Base-by-base conservation (phyloP, 2,888 invertebrate genomes). In the Dasypogon diadema region DNA sequence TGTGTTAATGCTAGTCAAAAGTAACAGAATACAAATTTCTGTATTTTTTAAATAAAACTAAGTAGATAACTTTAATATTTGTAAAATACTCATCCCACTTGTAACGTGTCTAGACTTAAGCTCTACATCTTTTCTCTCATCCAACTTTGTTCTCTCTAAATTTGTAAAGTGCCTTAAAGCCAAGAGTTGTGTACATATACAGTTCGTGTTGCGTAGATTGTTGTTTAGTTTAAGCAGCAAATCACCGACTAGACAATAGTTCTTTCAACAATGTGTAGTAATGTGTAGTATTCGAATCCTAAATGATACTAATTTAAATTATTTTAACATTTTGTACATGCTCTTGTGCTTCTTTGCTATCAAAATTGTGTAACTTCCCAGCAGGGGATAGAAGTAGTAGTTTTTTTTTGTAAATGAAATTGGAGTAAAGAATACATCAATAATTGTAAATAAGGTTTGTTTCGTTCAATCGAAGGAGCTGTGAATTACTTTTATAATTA, bases 1-100 rank as follows among this genome's bases (percentile, higher is more conserved):
- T 65, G 65, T 65, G 65, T 65, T 24, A 24, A 65, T 46, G 26
- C 65, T 65, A 65, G 65, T 65, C 65, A 65, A 18, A 46, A 65
- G 48, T 46, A 37, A 21, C 48, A 46, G 30, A 16, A 65, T 21
- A 22, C 16, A 22, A 65, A 46, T 14, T 16, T 5, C 48, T 60
- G 60, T 37, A 42, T 60, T 42, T n/a, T 37, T 5, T 48, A 42
- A 42, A 3, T 12, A 12, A 42, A 42, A 12, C n/a, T 42, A 42
- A 42, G 42, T 42, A 42, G 6, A 14, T 46, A 65, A 46, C n/a
- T n/a, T 46, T n/a, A 56, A 26, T 21, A 18, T 51, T 8, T 18
- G 51, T 51, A 51, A 51, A 51, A 51, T 21, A 51, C 51, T 12
- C 5, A 51, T 21, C 5, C 18, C 14, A 51, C 3, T 51, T 16